Base-by-base conservation (phyloP, 2,888 invertebrate species). In the Aleiodes testaceus region DNA sequence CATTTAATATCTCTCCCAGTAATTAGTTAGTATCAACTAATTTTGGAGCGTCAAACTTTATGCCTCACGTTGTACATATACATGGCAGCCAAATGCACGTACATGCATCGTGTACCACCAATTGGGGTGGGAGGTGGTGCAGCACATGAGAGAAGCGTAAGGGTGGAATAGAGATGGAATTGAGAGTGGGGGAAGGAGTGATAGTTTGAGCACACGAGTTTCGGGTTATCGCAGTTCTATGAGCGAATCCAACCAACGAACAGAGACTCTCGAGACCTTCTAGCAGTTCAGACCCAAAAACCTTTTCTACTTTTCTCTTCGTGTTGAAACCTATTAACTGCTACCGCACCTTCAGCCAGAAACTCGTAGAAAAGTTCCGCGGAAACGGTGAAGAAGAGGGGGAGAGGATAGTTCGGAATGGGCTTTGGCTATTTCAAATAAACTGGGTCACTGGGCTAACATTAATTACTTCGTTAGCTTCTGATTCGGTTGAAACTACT, bases 401-500 rank as follows among this genome's bases (percentile, higher is more conserved):
- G 7, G 11, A 20, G 52, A 12, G 26, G 26, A 0, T 26, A 5
- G 26, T 53, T 36, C 9, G 36, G 36, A n/a, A 36, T 36, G 9
- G 53, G 22, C 12, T 53, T 50, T 30, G 26, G 74, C 78, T 80
- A 75, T 80, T 79, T 75, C 72, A 76, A 77, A 74, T 75, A 77
- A 52, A 52, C 50, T 75, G 66, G 77, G 77, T 75, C 72, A 79
- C 70, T 72, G 72, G 75, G 78, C 78, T 76, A 74, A 22, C 77
- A 77, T 79, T 80, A 79, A 80, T 79, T 78, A 78, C 70, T 75
- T 72, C 74, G 74, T 78, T 72, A 72, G 67, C 69, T 22, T 16
- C 7, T 47, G 63, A 16, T 69, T 47, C 44, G 22, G 52, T 52
- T 20, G 26, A 30, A 30, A 53, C 14, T 30, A 26, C 26, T 36